These are phyloP conservation scores for Xenopus petersii DNA, from an alignment of 2,797 vertebrate genomes.

Conservation along the genomic window DNA sequence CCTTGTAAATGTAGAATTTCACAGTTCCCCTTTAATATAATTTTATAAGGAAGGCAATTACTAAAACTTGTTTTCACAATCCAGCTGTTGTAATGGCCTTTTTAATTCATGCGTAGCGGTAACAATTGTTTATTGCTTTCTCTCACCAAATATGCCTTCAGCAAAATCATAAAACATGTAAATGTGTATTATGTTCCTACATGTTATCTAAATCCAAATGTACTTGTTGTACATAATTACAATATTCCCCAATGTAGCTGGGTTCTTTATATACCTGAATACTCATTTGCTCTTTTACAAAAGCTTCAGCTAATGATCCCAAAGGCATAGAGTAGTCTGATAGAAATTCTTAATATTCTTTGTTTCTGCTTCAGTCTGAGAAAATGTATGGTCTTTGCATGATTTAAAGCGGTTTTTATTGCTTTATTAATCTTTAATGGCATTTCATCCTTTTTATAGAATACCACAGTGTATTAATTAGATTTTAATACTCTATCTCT, in stretches of 20 bases:
- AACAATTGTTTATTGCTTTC: background rate
- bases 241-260: conserved; percentile 9
- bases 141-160: background rate
- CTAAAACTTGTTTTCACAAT: background rate
- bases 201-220: conserved; percentile 22
- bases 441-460: background rate
- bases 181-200: conserved; percentile 1
- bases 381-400: background rate
- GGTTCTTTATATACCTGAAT: conserved; percentile 24
- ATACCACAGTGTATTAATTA: background rate
- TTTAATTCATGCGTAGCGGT: background rate
- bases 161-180: conserved; percentile 2
- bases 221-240: conserved; percentile 37
- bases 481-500: background rate
- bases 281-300: conserved; percentile 16
- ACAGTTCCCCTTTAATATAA: too few species aligned
- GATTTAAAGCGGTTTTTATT: background rate
- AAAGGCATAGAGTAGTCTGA: background rate
- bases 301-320: conserved; percentile 26
- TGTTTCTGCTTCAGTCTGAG: background rate
- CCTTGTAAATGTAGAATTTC: too few species aligned
- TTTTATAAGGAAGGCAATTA: background rate
- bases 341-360: conserved; percentile 15
- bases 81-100: background rate
- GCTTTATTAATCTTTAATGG: background rate